Conservation (phyloP, 2,888 invertebrate genomes). For the Deladenus siricidicola region DNA sequence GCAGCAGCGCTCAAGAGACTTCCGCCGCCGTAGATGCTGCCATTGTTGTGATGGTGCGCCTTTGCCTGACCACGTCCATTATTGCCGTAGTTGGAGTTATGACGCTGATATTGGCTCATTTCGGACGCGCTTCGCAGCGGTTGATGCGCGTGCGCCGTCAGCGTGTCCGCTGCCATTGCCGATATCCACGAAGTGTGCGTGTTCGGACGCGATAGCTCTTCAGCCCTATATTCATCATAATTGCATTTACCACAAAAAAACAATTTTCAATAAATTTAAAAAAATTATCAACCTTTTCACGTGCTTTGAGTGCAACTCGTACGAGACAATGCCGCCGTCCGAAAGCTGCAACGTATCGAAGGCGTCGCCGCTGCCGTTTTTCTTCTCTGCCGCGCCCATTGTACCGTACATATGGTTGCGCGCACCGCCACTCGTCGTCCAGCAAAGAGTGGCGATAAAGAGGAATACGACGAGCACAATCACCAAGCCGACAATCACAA, state of each 20-base stretch:
- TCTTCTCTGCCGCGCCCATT: background rate
- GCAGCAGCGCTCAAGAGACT: too few species aligned
- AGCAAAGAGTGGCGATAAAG: constrained; percentile 14
- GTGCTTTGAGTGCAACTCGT: constrained; percentile 41
- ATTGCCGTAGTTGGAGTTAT: background rate
- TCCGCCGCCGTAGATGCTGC: too few species aligned
- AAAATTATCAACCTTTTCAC: constrained; percentile 10
- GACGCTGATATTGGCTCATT: constrained; percentile 22
- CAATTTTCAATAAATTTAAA: background rate
- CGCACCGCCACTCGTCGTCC: constrained; percentile 5
- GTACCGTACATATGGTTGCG: background rate
- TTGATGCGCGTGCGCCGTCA: background rate
- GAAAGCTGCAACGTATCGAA: constrained; percentile 49
- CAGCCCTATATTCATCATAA: constrained; percentile 7
- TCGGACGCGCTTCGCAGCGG: background rate
- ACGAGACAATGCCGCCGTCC: constrained; percentile 47
- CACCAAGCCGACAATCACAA: constrained; percentile 56
- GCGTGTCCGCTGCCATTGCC: constrained; percentile 3
- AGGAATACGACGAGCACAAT: constrained; percentile 41
- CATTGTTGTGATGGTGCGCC: too few species aligned
- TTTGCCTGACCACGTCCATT: background rate
- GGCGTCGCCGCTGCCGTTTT: constrained; percentile 15
- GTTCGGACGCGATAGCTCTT: constrained; percentile 37
- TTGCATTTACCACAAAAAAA: background rate
- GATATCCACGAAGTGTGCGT: constrained; percentile 47